A percentile compares a stretch with the other conserved stretches of the same genome.
Conservation (phyloP, 2,888 invertebrate species). For the Tenthredo notha region DNA sequence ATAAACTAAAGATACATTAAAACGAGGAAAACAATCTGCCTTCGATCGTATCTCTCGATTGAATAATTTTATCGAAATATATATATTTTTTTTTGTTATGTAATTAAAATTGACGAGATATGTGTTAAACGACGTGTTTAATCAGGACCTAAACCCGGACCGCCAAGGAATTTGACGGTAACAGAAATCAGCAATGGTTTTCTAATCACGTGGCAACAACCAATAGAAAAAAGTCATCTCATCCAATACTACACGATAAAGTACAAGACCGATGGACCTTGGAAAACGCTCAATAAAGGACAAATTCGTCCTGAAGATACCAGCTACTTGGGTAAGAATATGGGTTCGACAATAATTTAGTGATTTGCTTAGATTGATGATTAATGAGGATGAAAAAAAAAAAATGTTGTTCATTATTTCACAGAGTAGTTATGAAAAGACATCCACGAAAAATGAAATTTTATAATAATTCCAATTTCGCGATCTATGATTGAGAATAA, state of each 20-base stretch:
- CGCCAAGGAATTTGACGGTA: slow-evolving; percentile 94
- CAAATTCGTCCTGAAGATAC: slow-evolving; percentile 94
- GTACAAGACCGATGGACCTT: slow-evolving; percentile 93
- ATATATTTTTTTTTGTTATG: neutral
- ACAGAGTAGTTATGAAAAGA: no score
- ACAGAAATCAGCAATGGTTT: slow-evolving; percentile 94
- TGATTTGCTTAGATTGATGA: neutral
- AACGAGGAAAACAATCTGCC: neutral
- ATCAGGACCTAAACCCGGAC: slow-evolving; percentile 94
- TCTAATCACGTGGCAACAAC: slow-evolving; percentile 94
- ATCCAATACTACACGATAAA: slow-evolving; percentile 95
- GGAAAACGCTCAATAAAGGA: slow-evolving; percentile 93
- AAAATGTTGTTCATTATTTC: neutral
- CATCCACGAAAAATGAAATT: neutral
- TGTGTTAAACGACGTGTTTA: neutral
- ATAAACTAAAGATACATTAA: no score
- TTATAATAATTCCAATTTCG: neutral
- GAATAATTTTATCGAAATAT: neutral
- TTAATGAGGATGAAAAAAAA: neutral
- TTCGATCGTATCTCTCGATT: neutral
- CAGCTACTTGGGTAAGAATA: slow-evolving; percentile 87
- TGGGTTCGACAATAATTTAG: neutral
- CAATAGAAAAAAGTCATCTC: slow-evolving; percentile 88
- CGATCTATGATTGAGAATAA: neutral
- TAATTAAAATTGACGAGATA: neutral